These are phyloP conservation scores for Pararge aegeria DNA, from an alignment of 1,140 invertebrate species.

Conservation along the genomic window DNA sequence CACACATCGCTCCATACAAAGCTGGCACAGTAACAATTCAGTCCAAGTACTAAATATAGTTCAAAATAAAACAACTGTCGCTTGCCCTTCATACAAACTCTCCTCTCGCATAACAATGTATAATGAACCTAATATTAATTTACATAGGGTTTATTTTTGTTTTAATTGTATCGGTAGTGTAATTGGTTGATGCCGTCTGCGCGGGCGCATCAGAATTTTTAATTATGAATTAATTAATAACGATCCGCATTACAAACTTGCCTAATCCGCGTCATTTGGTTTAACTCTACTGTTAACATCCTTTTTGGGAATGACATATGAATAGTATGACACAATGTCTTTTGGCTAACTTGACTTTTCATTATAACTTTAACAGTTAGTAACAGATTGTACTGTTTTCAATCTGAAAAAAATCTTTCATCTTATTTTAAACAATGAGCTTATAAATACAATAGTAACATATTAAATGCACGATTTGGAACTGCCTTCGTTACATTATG, in stretches of 20 bases:
- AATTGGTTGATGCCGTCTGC: constrained; percentile 71
- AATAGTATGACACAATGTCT: too few relatives aligned
- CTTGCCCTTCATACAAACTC: constrained; percentile 72
- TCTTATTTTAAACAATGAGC: too few relatives aligned
- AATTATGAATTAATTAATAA: constrained; percentile 78
- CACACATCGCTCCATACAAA: constrained; percentile 51
- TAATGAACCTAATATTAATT: constrained; percentile 41
- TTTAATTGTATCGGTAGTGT: constrained; percentile 39
- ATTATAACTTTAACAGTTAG: too few relatives aligned
- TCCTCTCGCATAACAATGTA: constrained; percentile 38
- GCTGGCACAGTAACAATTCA: constrained; percentile 75
- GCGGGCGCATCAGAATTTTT: constrained; percentile 76
- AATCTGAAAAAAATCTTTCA: too few relatives aligned
- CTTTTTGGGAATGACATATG: background rate
- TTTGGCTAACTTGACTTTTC: too few relatives aligned
- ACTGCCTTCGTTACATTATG: too few relatives aligned
- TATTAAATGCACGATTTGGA: too few relatives aligned
- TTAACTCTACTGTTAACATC: constrained; percentile 22
- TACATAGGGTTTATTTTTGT: constrained; percentile 52
- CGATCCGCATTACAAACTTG: constrained; percentile 68
- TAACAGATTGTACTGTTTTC: too few relatives aligned
- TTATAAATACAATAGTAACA: too few relatives aligned
- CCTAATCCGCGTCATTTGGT: constrained; percentile 57
- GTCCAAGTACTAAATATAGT: constrained; percentile 75
- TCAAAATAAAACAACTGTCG: constrained; percentile 78